phyloP scores from a whole-genome alignment of 2,888 invertebrate genomes.

The Marasmarcha lunaedactyla region DNA sequence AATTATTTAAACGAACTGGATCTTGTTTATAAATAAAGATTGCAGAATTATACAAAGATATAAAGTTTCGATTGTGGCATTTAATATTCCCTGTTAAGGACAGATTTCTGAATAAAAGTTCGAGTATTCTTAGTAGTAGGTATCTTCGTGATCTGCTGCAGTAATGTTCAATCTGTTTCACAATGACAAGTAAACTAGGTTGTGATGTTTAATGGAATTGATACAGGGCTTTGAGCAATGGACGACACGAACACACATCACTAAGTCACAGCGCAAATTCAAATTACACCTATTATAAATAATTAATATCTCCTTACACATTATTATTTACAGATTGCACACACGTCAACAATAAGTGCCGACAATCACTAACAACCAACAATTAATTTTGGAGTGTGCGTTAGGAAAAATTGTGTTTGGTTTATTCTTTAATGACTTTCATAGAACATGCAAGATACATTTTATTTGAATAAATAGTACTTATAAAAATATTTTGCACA shows the following conservation, averaged over 20 bases:
- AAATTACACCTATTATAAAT: slow-evolving; percentile 22
- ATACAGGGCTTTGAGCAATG: slow-evolving; percentile 40
- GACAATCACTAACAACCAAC: slow-evolving; percentile 45
- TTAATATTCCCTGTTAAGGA: too few species aligned
- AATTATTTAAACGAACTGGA: too few species aligned
- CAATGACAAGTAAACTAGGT: too few species aligned
- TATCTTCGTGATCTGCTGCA: too few species aligned
- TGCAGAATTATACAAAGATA: too few species aligned
- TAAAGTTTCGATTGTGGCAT: too few species aligned
- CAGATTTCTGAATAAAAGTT: too few species aligned
- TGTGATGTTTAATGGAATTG: too few species aligned
- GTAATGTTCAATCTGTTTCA: too few species aligned
- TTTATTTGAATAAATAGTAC: slow-evolving; percentile 17
- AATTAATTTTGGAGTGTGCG: slow-evolving; percentile 35
- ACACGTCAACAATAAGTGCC: slow-evolving; percentile 23
- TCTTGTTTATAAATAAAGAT: too few species aligned
- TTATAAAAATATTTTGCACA: slow-evolving; percentile 60
- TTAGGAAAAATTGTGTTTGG: slow-evolving; percentile 25
- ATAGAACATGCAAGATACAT: too few species aligned
- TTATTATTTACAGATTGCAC: slow-evolving; percentile 7
- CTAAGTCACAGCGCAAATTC: slow-evolving; percentile 52
- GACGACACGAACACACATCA: slow-evolving; percentile 33
- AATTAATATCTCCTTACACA: not conserved
- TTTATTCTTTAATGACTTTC: not conserved
- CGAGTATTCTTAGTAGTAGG: too few species aligned